Evolutionary conservation across 2,888 invertebrate genomes (phyloP).

Genomic region (Zygaena filipendulae): DNA sequence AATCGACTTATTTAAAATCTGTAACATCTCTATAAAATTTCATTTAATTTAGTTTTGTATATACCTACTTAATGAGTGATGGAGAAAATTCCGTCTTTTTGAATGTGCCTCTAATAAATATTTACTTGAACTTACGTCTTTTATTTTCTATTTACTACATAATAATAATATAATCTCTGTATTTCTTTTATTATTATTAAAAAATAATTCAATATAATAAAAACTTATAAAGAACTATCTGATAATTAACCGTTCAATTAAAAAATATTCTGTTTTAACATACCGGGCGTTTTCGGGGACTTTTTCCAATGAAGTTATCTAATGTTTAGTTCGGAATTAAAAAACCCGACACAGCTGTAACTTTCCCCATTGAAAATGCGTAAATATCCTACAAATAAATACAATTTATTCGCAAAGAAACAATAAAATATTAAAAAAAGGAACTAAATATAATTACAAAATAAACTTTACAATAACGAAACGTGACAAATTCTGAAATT

Average conservation of each 20-base stretch:
- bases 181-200: constrained; percentile 14
- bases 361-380: too few species aligned
- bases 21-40: too few species aligned
- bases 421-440: constrained; percentile 37
- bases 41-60: too few species aligned
- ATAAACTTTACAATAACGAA: too few species aligned
- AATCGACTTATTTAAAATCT: too few species aligned
- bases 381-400: not conserved
- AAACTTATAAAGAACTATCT: constrained; percentile 14
- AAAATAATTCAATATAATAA: constrained; percentile 6
- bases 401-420: constrained; percentile 21
- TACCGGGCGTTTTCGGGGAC: too few species aligned
- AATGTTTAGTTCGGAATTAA: too few species aligned
- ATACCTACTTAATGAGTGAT: too few species aligned
- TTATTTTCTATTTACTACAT: constrained; percentile 13
- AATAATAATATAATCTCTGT: constrained; percentile 4
- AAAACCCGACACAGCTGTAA: too few species aligned
- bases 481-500: too few species aligned
- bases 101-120: constrained; percentile 62
- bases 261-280: constrained; percentile 15
- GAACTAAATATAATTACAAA: constrained; percentile 34
- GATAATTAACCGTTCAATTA: constrained; percentile 5
- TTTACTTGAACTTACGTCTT: constrained; percentile 30
- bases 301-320: too few species aligned
- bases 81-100: constrained; percentile 39